Evolutionary conservation across 2,797 vertebrate genomes (phyloP).

Genomic region (Manis javanica): DNA sequence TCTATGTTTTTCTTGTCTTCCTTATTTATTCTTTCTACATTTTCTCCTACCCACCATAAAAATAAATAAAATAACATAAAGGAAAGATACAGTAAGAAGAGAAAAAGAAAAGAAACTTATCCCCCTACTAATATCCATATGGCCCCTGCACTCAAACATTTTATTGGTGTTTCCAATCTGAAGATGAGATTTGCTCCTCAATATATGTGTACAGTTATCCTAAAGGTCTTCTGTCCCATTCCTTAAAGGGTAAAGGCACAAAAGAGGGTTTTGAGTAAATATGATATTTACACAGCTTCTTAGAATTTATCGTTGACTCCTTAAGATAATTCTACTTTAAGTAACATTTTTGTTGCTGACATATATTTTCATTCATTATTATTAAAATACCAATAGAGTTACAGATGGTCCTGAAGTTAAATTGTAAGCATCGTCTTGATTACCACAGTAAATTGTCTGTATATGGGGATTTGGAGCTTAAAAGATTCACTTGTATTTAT

Average conservation of each 20-base stretch:
- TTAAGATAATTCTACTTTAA: slow-evolving; percentile 72
- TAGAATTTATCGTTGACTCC: slow-evolving; percentile 43
- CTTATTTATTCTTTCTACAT: not conserved
- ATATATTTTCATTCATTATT: slow-evolving; percentile 85
- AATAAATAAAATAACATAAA: not conserved
- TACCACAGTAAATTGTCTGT: slow-evolving; percentile 83
- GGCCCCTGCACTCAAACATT: not conserved
- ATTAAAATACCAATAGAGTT: slow-evolving; percentile 84
- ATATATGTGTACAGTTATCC: not conserved
- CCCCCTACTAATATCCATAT: not conserved
- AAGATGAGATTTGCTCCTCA: not conserved
- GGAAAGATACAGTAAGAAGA: not conserved
- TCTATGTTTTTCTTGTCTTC: not conserved
- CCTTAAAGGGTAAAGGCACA: slow-evolving; percentile 44
- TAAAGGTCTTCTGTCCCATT: not conserved
- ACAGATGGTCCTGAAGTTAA: slow-evolving; percentile 83
- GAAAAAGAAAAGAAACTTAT: not conserved
- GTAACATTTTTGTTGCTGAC: slow-evolving; percentile 70
- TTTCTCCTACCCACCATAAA: not conserved
- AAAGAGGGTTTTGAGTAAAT: slow-evolving; percentile 31
- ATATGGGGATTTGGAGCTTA: slow-evolving; percentile 79
- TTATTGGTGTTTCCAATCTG: not conserved
- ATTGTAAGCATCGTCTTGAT: slow-evolving; percentile 80
- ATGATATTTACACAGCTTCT: slow-evolving; percentile 32
- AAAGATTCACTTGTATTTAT: slow-evolving; percentile 83